Conservation (phyloP, 2,113 vertebrate species). For the Corynorhinus townsendii region DNA sequence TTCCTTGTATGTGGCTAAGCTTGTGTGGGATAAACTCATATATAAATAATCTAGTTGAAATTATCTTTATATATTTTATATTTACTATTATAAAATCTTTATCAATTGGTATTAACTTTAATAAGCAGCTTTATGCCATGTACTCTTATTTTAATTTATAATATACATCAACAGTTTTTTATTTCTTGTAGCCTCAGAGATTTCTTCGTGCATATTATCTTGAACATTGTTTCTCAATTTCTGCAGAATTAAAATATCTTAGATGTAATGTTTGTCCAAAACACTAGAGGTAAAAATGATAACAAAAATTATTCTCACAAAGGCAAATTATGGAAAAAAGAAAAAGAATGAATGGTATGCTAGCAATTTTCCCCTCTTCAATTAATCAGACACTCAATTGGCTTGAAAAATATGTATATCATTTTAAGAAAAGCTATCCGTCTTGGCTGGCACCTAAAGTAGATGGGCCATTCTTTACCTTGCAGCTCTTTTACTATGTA, state of each 20-base stretch:
- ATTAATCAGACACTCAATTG: slow-evolving; percentile 54
- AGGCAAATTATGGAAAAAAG: background rate
- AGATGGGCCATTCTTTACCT: slow-evolving; percentile 49
- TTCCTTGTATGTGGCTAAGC: rapidly evolving
- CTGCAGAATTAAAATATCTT: background rate
- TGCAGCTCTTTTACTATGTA: background rate
- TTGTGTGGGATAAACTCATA: background rate
- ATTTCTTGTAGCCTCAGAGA: background rate
- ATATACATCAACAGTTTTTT: background rate
- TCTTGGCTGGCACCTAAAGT: slow-evolving; percentile 14
- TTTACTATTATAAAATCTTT: background rate
- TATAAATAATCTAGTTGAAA: background rate
- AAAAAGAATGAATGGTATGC: slow-evolving; percentile 37
- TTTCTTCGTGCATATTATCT: background rate
- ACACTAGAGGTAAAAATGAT: background rate
- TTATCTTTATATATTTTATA: background rate
- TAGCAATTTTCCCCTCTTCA: background rate
- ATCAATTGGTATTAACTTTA: background rate
- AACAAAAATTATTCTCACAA: slow-evolving; percentile 26
- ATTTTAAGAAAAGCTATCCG: slow-evolving; percentile 49
- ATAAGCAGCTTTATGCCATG: background rate
- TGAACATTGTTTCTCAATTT: background rate
- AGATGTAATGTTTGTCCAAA: background rate
- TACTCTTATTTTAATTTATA: background rate
- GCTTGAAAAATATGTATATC: slow-evolving; percentile 53